Percentiles rank a stretch among this genome's conserved stretches.
Evolutionary conservation across 2,113 vertebrate genomes (phyloP).

Genomic region (Deroptyus accipitrinus): DNA sequence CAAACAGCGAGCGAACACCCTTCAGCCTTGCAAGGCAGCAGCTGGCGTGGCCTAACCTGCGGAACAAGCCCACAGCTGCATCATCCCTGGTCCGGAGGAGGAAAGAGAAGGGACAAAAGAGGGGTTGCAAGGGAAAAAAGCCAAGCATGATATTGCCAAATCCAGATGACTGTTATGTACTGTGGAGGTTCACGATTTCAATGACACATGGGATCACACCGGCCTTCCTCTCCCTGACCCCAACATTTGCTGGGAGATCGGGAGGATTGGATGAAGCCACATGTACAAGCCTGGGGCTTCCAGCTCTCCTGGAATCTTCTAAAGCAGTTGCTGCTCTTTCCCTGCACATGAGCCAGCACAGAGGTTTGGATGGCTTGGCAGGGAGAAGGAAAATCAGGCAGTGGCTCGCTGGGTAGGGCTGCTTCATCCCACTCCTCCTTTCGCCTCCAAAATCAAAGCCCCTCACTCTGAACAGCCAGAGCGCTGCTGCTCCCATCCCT

Average conservation of each 20-base stretch:
- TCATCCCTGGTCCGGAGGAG: neutral
- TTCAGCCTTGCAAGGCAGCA: slow-evolving; percentile 10
- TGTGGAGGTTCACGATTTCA: neutral
- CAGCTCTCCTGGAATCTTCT: neutral
- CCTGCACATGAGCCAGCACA: neutral
- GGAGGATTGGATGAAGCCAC: neutral
- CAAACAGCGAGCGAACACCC: neutral
- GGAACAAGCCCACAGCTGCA: neutral
- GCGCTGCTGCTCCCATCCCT: neutral
- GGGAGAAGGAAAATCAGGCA: neutral
- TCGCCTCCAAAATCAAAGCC: neutral
- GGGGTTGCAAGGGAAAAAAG: neutral
- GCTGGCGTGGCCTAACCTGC: neutral
- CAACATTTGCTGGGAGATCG: accelerated
- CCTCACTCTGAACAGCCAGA: neutral
- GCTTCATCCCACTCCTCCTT: neutral
- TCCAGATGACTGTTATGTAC: neutral
- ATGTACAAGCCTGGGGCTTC: neutral
- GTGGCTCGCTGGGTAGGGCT: accelerated
- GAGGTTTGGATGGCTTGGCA: neutral
- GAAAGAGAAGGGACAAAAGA: neutral
- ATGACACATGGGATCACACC: neutral
- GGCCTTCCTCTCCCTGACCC: neutral
- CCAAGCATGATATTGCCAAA: neutral
- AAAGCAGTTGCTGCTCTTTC: neutral